Evolutionary conservation across 1,140 invertebrate species (phyloP).

Genomic region (Scaptomyza pallida): DNA sequence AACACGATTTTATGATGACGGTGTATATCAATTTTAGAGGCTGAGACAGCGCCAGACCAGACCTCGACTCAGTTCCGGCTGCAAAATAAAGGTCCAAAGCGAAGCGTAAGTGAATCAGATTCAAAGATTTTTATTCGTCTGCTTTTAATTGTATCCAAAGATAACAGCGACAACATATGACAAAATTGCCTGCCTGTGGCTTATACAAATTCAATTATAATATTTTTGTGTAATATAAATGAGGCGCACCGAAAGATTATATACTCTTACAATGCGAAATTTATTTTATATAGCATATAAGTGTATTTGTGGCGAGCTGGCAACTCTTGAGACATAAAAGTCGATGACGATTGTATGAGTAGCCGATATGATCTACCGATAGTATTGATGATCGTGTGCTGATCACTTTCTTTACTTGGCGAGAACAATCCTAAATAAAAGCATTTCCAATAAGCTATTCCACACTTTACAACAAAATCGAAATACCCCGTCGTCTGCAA

Average conservation of each 20-base stretch:
- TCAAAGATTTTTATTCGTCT: conserved; percentile 21
- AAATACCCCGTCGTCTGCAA: neutral
- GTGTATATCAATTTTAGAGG: conserved; percentile 40
- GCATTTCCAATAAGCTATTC: too few relatives aligned
- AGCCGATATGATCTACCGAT: too few relatives aligned
- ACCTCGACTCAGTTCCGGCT: conserved; percentile 67
- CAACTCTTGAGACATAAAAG: too few relatives aligned
- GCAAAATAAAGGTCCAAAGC: conserved; percentile 54
- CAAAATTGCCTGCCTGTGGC: conserved; percentile 45
- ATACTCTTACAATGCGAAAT: too few relatives aligned
- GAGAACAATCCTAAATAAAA: neutral
- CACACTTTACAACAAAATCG: neutral
- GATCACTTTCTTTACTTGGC: too few relatives aligned
- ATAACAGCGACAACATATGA: conserved; percentile 52
- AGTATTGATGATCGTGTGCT: too few relatives aligned
- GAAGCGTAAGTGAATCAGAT: conserved; percentile 62
- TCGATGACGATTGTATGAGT: too few relatives aligned
- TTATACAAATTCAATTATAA: conserved; percentile 50
- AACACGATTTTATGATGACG: conserved; percentile 65
- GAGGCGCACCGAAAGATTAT: neutral
- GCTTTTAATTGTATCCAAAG: conserved; percentile 30
- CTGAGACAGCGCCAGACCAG: conserved; percentile 41
- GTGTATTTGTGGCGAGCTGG: too few relatives aligned
- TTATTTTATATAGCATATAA: too few relatives aligned
- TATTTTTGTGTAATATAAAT: conserved; percentile 29